phyloP scores from a whole-genome alignment of 1,140 invertebrate species.

The Drosophila athabasca region DNA sequence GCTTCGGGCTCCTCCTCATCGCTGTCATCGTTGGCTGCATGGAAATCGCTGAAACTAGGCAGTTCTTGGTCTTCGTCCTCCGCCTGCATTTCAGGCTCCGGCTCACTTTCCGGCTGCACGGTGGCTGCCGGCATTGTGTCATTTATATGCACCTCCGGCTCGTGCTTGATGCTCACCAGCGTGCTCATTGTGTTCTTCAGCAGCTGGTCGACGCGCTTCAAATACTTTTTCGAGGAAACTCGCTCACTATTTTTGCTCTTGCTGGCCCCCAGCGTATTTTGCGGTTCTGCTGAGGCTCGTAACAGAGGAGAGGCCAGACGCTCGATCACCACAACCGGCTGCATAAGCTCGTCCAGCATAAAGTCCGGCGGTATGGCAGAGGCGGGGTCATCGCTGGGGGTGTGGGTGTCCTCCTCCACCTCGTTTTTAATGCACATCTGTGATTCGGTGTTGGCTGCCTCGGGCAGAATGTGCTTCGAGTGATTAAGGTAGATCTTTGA shows the following conservation, averaged over 20 bases:
- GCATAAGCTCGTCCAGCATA: conserved; percentile 56
- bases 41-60: conserved; percentile 38
- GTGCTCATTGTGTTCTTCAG: conserved; percentile 75
- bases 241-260: conserved; percentile 49
- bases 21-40: conserved; percentile 49
- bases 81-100: conserved; percentile 1
- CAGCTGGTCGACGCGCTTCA: conserved; percentile 76
- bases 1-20: conserved; percentile 34
- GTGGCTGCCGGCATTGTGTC: conserved; percentile 35
- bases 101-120: conserved; percentile 33
- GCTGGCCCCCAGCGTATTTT: conserved; percentile 27
- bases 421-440: conserved; percentile 75
- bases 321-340: conserved; percentile 69
- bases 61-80: conserved; percentile 11
- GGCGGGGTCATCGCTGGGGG: background rate
- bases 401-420: conserved; percentile 35
- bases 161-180: conserved; percentile 78
- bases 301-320: conserved; percentile 61
- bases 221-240: conserved; percentile 68
- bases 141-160: conserved; percentile 74
- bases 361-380: conserved; percentile 24
- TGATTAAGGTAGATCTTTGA: conserved; percentile 70
- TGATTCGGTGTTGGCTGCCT: conserved; percentile 50
- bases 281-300: conserved; percentile 8
- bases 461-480: conserved; percentile 71